Evolutionary conservation across 2,113 vertebrate genomes (phyloP).

Genomic region (Larimichthys polyactis): DNA sequence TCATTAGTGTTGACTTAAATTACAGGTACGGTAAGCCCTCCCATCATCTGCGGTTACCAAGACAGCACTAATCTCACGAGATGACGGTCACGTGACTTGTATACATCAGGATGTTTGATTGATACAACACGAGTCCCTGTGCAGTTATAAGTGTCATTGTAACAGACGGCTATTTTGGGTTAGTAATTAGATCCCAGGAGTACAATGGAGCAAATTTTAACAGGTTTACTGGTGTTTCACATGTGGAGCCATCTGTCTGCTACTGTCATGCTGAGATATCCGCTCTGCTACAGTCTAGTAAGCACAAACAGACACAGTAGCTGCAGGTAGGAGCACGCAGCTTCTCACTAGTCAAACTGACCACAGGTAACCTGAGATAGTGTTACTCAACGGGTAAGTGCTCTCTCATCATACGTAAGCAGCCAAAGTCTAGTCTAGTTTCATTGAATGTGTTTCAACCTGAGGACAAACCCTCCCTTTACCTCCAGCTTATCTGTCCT

Average conservation of each 20-base stretch:
- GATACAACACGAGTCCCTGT: not conserved
- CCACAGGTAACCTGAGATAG: not conserved
- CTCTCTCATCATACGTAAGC: not conserved
- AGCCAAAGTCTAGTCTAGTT: conserved; percentile 7
- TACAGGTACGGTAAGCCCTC: conserved; percentile 41
- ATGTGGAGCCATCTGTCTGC: conserved; percentile 29
- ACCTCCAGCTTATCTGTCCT: conserved; percentile 20
- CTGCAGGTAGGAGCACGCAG: not conserved
- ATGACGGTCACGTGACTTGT: not conserved
- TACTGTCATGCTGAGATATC: not conserved
- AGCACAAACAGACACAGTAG: not conserved
- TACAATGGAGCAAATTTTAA: conserved; percentile 12
- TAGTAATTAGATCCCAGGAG: conserved; percentile 26
- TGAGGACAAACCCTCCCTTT: conserved; percentile 15
- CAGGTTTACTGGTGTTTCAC: conserved; percentile 33
- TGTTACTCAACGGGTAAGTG: not conserved
- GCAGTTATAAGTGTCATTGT: not conserved
- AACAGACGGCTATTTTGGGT: conserved; percentile 9
- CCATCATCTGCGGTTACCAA: conserved; percentile 49
- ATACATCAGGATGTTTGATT: not conserved
- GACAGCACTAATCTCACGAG: conserved; percentile 36
- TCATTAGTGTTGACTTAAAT: conserved; percentile 65
- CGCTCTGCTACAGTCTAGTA: not conserved
- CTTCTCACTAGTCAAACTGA: not conserved
- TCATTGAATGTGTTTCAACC: not conserved